Evolutionary conservation across 2,113 vertebrate genomes (phyloP), one percentile per base, ranked within the genome.

Genomic region (Oreochromis niloticus): DNA sequence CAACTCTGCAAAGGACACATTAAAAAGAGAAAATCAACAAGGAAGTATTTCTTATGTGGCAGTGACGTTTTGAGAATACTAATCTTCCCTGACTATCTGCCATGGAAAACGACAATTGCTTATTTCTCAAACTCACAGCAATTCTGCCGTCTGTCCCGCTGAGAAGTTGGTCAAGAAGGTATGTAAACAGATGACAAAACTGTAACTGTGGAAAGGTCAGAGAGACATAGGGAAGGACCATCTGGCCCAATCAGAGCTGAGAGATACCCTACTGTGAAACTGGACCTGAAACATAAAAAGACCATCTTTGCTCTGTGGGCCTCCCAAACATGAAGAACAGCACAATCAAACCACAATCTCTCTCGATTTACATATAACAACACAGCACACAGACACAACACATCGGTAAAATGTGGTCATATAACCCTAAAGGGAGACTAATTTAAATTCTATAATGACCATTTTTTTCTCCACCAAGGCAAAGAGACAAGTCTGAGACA

Each of bases 161-260:
- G 87, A 88, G 90, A 92, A 83, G 81, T 78, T 93, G 89, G 85
- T 93, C 71, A 82, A 80, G 78, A 81, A 87, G 83, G 78, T 87
- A 79, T 82, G 66, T 39, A 81, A 89, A 88, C 91, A 90, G 91
- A 88, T 84, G 85, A 92, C 85, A 92, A 92, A 92, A 89, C 88
- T 85, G 85, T 89, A 86, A 86, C 90, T 71, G 85, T 89, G 87
- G 84, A 94, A 93, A 94, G 89, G 92, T 93, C 90, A 85, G 63
- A 59, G 87, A 91, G 87, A 91, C 84, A 89, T 73, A 84, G 88
- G 82, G 87, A 87, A 89, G 68, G 80, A 89, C 93, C 94, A 95
- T 95, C 94, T 95, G 95, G 91, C 90, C 88, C 85, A 92, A 91
- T 92, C 87, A 89, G 88, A 94, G 84, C 88, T 83, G 88, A 93